These are phyloP conservation scores for Idris sp. DNA, from an alignment of 1,140 invertebrate genomes.

Conservation along the genomic window DNA sequence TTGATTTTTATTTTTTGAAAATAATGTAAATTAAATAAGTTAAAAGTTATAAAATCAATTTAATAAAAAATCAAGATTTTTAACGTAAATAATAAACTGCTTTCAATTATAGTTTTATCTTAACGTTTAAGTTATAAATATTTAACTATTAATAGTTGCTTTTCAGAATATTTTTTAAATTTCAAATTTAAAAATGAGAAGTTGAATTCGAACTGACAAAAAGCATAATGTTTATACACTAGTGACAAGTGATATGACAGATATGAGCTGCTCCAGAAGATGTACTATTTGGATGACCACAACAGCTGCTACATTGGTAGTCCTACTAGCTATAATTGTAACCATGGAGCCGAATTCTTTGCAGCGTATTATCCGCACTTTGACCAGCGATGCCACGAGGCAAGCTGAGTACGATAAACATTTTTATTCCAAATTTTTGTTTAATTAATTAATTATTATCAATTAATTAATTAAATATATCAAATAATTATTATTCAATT, in stretches of 20 bases:
- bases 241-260: conserved; percentile 68
- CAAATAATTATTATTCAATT: no score
- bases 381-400: conserved; percentile 73
- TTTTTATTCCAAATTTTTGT: conserved; percentile 62
- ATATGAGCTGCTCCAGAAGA: conserved; percentile 68
- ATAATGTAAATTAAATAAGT: no score
- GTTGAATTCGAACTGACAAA: conserved; percentile 58
- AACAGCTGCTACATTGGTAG: conserved; percentile 68
- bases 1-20: no score
- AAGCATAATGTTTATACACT: conserved; percentile 71
- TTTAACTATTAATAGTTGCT: background rate
- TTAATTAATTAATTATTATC: background rate
- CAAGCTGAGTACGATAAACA: conserved; percentile 74
- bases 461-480: no score
- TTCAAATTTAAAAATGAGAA: no score
- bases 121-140: no score
- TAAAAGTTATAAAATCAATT: no score
- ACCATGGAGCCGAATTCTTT: conserved; percentile 73
- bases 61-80: no score
- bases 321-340: conserved; percentile 73
- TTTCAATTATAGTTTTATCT: no score
- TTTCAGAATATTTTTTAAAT: conserved; percentile 18
- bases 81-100: no score
- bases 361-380: conserved; percentile 67
- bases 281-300: conserved; percentile 72